Percentiles rank a stretch among this genome's conserved stretches.
Conservation (phyloP, 1,140 invertebrate species). For the Mylabris phalerata region DNA sequence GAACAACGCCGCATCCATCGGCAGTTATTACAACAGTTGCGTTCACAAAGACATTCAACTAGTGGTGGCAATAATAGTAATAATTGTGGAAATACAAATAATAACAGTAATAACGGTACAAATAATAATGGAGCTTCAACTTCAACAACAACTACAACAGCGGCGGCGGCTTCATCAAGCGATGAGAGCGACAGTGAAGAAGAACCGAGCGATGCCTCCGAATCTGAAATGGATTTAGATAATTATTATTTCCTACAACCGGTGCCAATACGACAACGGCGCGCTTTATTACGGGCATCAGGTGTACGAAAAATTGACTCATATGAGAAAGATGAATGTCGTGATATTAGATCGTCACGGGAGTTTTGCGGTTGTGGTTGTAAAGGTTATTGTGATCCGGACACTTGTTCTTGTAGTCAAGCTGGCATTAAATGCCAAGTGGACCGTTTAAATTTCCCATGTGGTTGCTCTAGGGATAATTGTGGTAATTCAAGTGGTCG, state of each 20-base stretch:
- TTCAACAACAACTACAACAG: no score
- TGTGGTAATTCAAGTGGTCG: slow-evolving; percentile 89
- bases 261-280: slow-evolving; percentile 82
- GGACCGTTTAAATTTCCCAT: slow-evolving; percentile 92
- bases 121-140: not conserved
- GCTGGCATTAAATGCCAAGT: slow-evolving; percentile 89
- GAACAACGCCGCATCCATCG: slow-evolving; percentile 82
- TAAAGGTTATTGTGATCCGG: slow-evolving; percentile 90
- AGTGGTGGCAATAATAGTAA: slow-evolving; percentile 23
- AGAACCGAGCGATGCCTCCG: slow-evolving; percentile 74
- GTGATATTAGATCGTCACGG: slow-evolving; percentile 83
- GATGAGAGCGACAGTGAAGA: slow-evolving; percentile 74
- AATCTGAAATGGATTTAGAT: slow-evolving; percentile 80
- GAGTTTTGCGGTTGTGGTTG: slow-evolving; percentile 95
- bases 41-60: slow-evolving; percentile 7
- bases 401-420: slow-evolving; percentile 88
- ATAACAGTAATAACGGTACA: no score
- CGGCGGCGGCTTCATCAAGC: slow-evolving; percentile 46
- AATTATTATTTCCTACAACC: slow-evolving; percentile 92
- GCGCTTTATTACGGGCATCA: slow-evolving; percentile 77
- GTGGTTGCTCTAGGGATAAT: slow-evolving; percentile 89
- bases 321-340: slow-evolving; percentile 89
- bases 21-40: slow-evolving; percentile 68
- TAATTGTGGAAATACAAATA: no score
- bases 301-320: slow-evolving; percentile 92